Base-by-base conservation (phyloP, 2,888 invertebrate genomes). In the Apamea epomidion region DNA sequence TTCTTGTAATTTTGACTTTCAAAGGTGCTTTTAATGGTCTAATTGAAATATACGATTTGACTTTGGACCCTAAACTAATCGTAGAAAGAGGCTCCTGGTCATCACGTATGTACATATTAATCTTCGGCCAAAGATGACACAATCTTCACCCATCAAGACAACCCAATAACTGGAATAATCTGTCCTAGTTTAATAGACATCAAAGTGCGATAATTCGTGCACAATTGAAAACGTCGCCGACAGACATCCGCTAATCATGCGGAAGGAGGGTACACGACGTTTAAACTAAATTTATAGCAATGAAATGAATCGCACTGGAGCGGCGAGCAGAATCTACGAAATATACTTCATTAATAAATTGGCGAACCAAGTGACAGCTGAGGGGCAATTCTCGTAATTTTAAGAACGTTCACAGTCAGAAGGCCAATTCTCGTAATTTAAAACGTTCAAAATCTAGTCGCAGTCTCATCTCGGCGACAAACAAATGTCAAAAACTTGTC, bases 221-320 rank as follows among this genome's bases (percentile, higher is more conserved):
- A 86, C 91, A 91, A 91, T 91, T 90, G 90, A 87, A 90, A 88
- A 89, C 83, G 93, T 91, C 93, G 88, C 82, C 80, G 75, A 82
- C 94, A 94, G 93, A 91, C 91, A 88, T 90, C 92, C 91, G 92
- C 93, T 93, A 93, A 94, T 94, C 93, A 93, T 93, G 88, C 88
- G 88, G 90, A 92, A 92, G 89, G 91, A 89, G 87, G 91, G 90
- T 89, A 90, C 89, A 87, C 89, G 92, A 92, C 91, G 91, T 90
- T 90, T 89, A 84, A 85, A 89, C 90, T 87, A 88, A 92, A 94
- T 94, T 94, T 94, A 94, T 92, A 87, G 92, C 89, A 75, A 81
- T 74, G 87, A 90, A 91, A 92, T 92, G 91, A 92, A 92, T 93
- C 87, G 91, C 74, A 86, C 73, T 85, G 80, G 81, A 78, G 77